Conservation (phyloP, 2,888 invertebrate species). For the Eupithecia insigniata region DNA sequence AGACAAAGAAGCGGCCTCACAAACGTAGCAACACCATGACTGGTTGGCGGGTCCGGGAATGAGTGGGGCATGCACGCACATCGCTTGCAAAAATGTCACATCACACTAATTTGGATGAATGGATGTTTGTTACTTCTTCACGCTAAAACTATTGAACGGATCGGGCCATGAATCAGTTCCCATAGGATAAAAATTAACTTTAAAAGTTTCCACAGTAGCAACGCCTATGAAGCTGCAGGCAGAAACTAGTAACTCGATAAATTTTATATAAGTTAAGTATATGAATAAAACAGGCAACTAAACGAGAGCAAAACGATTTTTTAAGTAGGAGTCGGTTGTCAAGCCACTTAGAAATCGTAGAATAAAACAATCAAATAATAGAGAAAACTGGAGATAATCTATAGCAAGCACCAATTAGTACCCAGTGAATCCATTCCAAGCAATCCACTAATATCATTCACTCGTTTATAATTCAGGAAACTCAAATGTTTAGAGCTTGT, state of each 20-base stretch:
- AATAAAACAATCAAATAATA: background rate
- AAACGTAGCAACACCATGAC: background rate
- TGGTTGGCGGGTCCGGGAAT: background rate
- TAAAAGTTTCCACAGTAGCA: too few relatives aligned
- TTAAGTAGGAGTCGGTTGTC: background rate
- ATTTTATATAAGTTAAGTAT: background rate
- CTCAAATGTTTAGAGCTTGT: constrained; percentile 22
- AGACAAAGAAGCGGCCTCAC: too few relatives aligned
- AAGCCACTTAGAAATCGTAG: background rate
- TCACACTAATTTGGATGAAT: background rate
- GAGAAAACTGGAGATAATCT: background rate
- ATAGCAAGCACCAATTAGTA: background rate
- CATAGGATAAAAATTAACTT: background rate
- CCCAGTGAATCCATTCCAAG: background rate
- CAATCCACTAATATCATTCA: constrained; percentile 1
- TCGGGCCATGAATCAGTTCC: background rate
- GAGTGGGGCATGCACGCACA: background rate
- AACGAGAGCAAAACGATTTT: too few relatives aligned
- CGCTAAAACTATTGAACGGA: background rate
- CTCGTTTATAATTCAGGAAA: constrained; percentile 10
- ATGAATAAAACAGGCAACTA: too few relatives aligned
- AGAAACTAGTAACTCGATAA: background rate
- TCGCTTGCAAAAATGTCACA: background rate
- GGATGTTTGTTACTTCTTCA: background rate
- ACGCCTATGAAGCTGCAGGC: background rate